Base-by-base conservation (phyloP, 2,113 vertebrate genomes). In the Hepsetus odoe region DNA sequence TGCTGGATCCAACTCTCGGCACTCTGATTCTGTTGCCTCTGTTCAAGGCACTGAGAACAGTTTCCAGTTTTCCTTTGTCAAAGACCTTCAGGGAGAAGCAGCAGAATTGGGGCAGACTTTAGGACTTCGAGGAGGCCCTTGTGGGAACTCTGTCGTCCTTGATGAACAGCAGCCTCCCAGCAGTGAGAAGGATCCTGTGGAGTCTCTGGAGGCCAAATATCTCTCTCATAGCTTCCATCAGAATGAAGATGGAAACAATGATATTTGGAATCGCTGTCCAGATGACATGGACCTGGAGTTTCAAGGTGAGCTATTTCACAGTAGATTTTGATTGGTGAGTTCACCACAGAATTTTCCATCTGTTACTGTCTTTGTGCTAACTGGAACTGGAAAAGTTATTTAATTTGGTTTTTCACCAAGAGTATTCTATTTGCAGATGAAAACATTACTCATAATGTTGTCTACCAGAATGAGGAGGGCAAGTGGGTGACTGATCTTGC, bases 401-500 rank as follows among this genome's bases (percentile, higher is more conserved):
- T 53, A 8, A 22, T 1, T 3, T 4, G 18, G 13, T 26, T 7
- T 5, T 44, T 0, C 22, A 38, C n/a, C 20, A 30, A 16, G 55
- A 28, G 22, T 30, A 33, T 56, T 61, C 6, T 7, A 42, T 91
- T 91, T 76, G 72, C 82, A 96, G 95, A 82, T 64, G 74, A 46
- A 38, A 87, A 82, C 77, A 71, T 83, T 32, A 75, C 89, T 49
- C 92, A 95, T 32, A 92, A 82, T 79, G 84, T 99, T 55, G 94
- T 99, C 71, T 98, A 98, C 87, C 95, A 97, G 90, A 96, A 98
- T 82, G 96, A 98, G 88, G 95, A 98, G 13, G 97, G 97, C 1
- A 95, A 90, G 79, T 99, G 97, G 97, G 97, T 98, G 81, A 99
- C 97, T 18, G 96, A 99, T 85, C 92, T 99, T 84, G 97, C 97